These are phyloP conservation scores for Petrocephalus zakoni DNA, from an alignment of 2,113 vertebrate species.

Conservation along the genomic window DNA sequence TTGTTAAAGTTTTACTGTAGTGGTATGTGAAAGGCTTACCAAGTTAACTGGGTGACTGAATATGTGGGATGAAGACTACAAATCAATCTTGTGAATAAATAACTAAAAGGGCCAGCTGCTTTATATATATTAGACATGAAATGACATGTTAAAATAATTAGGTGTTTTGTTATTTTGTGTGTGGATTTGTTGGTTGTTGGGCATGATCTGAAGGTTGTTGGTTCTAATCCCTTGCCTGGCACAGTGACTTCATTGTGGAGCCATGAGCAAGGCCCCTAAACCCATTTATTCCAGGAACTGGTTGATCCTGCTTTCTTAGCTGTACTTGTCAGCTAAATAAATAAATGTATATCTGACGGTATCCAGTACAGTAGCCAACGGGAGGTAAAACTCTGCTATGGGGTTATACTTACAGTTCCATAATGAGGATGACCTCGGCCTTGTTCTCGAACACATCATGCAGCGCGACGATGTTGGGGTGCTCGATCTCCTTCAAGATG, in stretches of 20 bases:
- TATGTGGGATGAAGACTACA: not conserved
- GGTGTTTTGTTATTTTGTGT: not conserved
- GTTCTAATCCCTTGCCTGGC: not conserved
- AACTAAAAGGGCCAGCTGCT: not conserved
- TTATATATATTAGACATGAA: not conserved
- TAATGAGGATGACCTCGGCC: slow-evolving; percentile 90
- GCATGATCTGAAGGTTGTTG: not conserved
- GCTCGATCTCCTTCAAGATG: slow-evolving; percentile 90
- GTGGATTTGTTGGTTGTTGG: not conserved
- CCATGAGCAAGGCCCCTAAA: not conserved
- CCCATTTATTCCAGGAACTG: not conserved
- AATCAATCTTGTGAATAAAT: not conserved
- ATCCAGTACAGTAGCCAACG: not conserved
- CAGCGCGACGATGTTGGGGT: slow-evolving; percentile 88
- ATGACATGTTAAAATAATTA: not conserved
- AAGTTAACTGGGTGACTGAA: not conserved
- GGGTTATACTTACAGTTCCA: slow-evolving; percentile 86
- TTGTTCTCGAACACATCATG: slow-evolving; percentile 94
- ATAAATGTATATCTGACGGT: not conserved
- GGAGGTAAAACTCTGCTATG: not conserved
- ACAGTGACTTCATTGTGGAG: not conserved
- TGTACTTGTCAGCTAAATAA: not conserved
- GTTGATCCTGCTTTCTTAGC: not conserved
- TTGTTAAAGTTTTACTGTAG: not conserved
- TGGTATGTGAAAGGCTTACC: not conserved